Base-by-base conservation (phyloP, 1,140 invertebrate species). In the Hyphantria cunea region DNA sequence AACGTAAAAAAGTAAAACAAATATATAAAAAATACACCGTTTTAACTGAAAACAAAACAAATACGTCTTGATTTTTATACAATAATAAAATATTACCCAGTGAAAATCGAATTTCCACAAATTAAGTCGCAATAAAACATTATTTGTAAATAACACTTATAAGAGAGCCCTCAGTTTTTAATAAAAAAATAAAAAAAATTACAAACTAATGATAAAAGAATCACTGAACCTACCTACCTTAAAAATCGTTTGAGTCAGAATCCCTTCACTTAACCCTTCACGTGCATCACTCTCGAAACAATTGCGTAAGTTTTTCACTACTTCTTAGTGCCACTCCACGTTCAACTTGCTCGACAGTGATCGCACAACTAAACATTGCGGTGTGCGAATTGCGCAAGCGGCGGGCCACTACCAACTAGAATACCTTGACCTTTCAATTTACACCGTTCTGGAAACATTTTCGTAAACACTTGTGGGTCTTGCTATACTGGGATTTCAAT, bases 331-430 rank as follows among this genome's bases (percentile, higher is more conserved):
- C 17, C 17, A 12, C 11, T 13, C 12, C 41, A 13, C 41, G 41
- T 44, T 44, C n/a, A 12, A 44, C 41, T 13, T 44, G 41, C n/a
- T 13, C 41, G 41, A 7, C 12, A 7, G 41, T n/a, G 10, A 12
- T 44, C 41, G 41, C 41, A 12, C 12, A 12, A 44, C 41, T 44
- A 44, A 44, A 44, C 41, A 44, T 13, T 44, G 12, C 12, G 12
- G 9, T n/a, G 0, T 12, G 41, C 41, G n/a, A 44, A 44, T n/a
- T 44, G 41, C 41, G 41, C 41, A 12, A 12, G 41, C 10, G 41
- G n/a, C 41, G 17, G 17, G 7, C 5, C 3, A 44, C 12, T 6
- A 12, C 9, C n/a, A n/a, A n/a, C 11, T 3, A 12, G n/a, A 7
- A 44, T n/a, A 12, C n/a, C 34, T 37, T 37, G 34, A 37, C 34